Evolutionary conservation across 2,797 vertebrate species (phyloP).

Genomic region (Melanotaenia pygmaea): DNA sequence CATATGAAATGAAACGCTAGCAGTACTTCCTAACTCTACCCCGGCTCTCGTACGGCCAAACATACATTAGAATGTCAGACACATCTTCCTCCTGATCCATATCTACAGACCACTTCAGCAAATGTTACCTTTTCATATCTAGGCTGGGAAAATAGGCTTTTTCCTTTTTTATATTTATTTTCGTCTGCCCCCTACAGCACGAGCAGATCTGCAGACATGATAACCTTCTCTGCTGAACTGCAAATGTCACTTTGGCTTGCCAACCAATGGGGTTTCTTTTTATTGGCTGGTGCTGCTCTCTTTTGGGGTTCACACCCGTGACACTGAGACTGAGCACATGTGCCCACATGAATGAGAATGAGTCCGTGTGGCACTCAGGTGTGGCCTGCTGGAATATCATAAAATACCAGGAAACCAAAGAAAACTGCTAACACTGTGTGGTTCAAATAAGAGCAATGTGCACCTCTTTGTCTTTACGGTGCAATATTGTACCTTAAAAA

Average conservation of each 20-base stretch:
- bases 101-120: slow-evolving; percentile 69
- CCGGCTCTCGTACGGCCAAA: slow-evolving; percentile 50
- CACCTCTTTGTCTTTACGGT: background rate
- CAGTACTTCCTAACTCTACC: slow-evolving; percentile 23
- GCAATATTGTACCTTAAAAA: slow-evolving; percentile 4
- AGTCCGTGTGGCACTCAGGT: slow-evolving; percentile 66
- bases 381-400: slow-evolving; percentile 58
- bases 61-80: slow-evolving; percentile 76
- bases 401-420: slow-evolving; percentile 54
- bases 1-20: slow-evolving; percentile 47
- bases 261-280: slow-evolving; percentile 55
- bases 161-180: slow-evolving; percentile 8
- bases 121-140: slow-evolving; percentile 78
- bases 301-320: slow-evolving; percentile 56
- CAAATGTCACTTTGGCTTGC: slow-evolving; percentile 71
- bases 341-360: slow-evolving; percentile 74
- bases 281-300: slow-evolving; percentile 40
- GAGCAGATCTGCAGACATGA: slow-evolving; percentile 62
- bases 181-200: slow-evolving; percentile 6
- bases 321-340: slow-evolving; percentile 58
- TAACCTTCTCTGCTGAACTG: slow-evolving; percentile 72
- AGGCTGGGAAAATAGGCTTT: slow-evolving; percentile 51
- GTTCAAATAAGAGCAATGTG: slow-evolving; percentile 10
- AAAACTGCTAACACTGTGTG: background rate
- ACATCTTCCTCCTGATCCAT: slow-evolving; percentile 64